phyloP scores from a whole-genome alignment of 2,888 invertebrate genomes.

The Mythimna pallens region DNA sequence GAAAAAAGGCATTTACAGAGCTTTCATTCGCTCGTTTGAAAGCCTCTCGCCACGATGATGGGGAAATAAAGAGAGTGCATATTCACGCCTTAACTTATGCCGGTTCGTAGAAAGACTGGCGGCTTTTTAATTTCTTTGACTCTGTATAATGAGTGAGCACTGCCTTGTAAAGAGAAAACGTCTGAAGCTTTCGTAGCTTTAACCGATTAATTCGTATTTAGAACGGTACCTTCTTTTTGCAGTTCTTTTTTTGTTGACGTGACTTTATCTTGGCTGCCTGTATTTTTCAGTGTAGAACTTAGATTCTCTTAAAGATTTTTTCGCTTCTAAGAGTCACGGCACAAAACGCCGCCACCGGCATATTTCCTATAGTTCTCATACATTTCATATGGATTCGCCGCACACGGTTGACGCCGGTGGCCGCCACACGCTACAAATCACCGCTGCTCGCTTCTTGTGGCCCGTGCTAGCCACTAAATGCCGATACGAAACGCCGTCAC shows the following conservation, averaged over 20 bases:
- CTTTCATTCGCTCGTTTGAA: conserved; percentile 34
- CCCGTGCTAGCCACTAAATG: too few relatives aligned
- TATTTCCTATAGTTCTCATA: too few relatives aligned
- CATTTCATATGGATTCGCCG: too few relatives aligned
- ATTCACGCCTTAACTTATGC: conserved; percentile 52
- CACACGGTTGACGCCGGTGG: too few relatives aligned
- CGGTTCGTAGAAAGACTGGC: conserved; percentile 35
- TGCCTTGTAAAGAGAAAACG: conserved; percentile 24
- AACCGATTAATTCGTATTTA: conserved; percentile 25
- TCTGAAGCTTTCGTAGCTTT: conserved; percentile 38
- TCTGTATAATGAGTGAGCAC: conserved; percentile 58
- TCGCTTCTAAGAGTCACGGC: too few relatives aligned
- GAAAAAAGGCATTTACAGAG: conserved; percentile 40
- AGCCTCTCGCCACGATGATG: conserved; percentile 17
- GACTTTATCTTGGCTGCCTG: not conserved
- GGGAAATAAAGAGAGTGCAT: conserved; percentile 55
- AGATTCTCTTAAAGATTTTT: too few relatives aligned
- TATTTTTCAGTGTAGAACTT: too few relatives aligned
- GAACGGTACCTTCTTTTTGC: conserved; percentile 1
- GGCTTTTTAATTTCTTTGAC: conserved; percentile 63
- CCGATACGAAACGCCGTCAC: too few relatives aligned
- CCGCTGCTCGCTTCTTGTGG: too few relatives aligned
- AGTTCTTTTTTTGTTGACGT: not conserved
- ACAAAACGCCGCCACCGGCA: too few relatives aligned
- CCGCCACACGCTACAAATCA: too few relatives aligned